Base-by-base conservation (phyloP, 2,113 vertebrate genomes). In the Girardinichthys multiradiatus region DNA sequence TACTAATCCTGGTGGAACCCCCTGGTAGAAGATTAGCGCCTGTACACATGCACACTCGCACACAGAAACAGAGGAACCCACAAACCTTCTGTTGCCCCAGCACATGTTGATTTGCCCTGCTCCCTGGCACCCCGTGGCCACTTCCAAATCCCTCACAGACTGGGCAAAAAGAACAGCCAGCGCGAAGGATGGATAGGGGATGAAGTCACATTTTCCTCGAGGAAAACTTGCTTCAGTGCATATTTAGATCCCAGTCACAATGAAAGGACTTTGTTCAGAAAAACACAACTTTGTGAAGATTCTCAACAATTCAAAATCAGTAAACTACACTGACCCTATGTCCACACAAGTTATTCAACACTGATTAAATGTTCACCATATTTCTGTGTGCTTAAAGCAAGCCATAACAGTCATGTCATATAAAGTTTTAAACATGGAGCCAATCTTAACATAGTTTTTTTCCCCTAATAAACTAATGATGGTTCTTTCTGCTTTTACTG, bases 1-100 rank as follows among this genome's bases (percentile, higher is more conserved):
- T 90, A 84, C 86, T 91, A 92, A 93, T 93, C 92, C 84, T 80
- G 69, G 67, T 77, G 77, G 90, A 81, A 85, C 90, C 83, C 90
- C 90, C 75, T 79, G 60, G 78, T 76, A 33, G 89, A 48, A 85
- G 83, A 86, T 92, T 91, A 90, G 78, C 19, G 72, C 77, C 76
- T 76, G 58, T 67, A 66, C 75, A 71, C 81, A 84, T 59, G 51
- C 66, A 68, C 68, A 73, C 57, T 68, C 65, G 26, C 60, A 74
- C 60, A 65, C 31, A 76, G n/a, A 77, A 19, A 61, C 24, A 60
- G 24, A 65, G 35, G 72, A 26, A 70, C 13, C 81, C 42, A 70
- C 64, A 81, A 71, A 82, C 85, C 82, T 81, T 91, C 77, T 84
- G 85, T 88, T 88, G 80, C 79, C 78, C 81, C 73, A 45, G 80